These are phyloP conservation scores for Scaptomyza hsui DNA, from an alignment of 1,140 invertebrate genomes.

Conservation along the genomic window DNA sequence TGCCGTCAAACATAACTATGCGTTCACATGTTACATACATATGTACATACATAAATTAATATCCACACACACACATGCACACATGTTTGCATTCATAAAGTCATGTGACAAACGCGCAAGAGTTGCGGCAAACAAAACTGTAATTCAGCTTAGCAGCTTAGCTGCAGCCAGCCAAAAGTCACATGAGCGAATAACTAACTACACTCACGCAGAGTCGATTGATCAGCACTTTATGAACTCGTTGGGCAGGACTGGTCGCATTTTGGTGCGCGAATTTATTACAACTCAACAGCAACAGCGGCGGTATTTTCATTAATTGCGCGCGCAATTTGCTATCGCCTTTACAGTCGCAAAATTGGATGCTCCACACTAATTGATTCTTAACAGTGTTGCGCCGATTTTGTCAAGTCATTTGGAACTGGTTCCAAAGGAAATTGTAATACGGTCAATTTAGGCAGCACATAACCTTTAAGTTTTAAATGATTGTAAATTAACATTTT, in stretches of 20 bases:
- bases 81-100: constrained; percentile 46
- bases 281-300: constrained; percentile 7
- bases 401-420: constrained; percentile 23
- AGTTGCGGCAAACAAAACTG: constrained; percentile 7
- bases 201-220: constrained; percentile 11
- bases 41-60: not conserved
- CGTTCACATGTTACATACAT: not conserved
- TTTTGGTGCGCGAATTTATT: constrained; percentile 43
- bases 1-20: not conserved
- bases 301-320: constrained; percentile 70
- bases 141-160: not conserved
- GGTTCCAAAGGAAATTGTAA: constrained; percentile 29
- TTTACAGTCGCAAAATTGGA: constrained; percentile 41
- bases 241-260: constrained; percentile 26
- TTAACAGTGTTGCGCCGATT: constrained; percentile 55
- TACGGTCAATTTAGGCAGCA: not conserved
- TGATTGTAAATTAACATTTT: constrained; percentile 25
- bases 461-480: constrained; percentile 34
- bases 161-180: constrained; percentile 27
- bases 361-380: constrained; percentile 73
- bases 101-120: constrained; percentile 30
- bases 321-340: constrained; percentile 55
- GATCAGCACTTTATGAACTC: constrained; percentile 25
- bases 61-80: not conserved
- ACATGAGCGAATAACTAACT: constrained; percentile 26